Evolutionary conservation across 2,888 invertebrate genomes (phyloP).

Genomic region (Cremastinae sp.): DNA sequence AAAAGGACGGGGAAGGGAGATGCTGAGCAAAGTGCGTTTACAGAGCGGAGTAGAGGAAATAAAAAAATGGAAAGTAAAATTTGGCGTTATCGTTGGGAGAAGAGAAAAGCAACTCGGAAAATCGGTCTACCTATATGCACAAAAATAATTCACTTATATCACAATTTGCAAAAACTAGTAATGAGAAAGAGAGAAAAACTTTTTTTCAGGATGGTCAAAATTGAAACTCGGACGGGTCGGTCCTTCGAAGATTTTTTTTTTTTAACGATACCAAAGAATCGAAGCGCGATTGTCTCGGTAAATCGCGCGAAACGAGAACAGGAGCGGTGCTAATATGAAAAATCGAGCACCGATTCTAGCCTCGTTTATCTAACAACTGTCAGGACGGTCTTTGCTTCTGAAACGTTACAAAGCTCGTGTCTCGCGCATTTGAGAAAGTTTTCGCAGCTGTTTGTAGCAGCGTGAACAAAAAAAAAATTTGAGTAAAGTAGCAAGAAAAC

Average conservation of each 20-base stretch:
- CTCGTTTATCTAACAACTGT: slow-evolving; percentile 21
- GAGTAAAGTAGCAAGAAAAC: no score
- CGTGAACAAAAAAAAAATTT: no score
- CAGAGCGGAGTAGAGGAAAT: slow-evolving; percentile 42
- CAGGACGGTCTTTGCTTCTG: slow-evolving; percentile 10
- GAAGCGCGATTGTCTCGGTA: slow-evolving; percentile 38
- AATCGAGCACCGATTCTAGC: slow-evolving; percentile 18
- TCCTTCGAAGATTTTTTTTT: slow-evolving; percentile 34
- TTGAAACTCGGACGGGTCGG: slow-evolving; percentile 33
- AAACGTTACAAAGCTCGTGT: slow-evolving; percentile 27
- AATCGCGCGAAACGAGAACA: slow-evolving; percentile 12
- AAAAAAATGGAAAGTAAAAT: slow-evolving; percentile 73
- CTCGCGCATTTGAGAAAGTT: slow-evolving; percentile 33
- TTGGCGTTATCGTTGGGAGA: slow-evolving; percentile 69
- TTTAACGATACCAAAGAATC: slow-evolving; percentile 29
- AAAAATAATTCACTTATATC: slow-evolving; percentile 79
- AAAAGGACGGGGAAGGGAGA: slow-evolving; percentile 51
- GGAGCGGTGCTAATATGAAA: neutral
- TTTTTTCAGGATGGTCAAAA: slow-evolving; percentile 47
- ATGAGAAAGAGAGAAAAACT: slow-evolving; percentile 41
- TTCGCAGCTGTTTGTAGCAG: neutral
- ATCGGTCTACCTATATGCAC: slow-evolving; percentile 75
- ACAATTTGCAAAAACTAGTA: slow-evolving; percentile 79
- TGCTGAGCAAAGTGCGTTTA: slow-evolving; percentile 1
- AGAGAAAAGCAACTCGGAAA: slow-evolving; percentile 39